Conservation (phyloP, 2,888 invertebrate genomes). For the Oeneis ivallda region DNA sequence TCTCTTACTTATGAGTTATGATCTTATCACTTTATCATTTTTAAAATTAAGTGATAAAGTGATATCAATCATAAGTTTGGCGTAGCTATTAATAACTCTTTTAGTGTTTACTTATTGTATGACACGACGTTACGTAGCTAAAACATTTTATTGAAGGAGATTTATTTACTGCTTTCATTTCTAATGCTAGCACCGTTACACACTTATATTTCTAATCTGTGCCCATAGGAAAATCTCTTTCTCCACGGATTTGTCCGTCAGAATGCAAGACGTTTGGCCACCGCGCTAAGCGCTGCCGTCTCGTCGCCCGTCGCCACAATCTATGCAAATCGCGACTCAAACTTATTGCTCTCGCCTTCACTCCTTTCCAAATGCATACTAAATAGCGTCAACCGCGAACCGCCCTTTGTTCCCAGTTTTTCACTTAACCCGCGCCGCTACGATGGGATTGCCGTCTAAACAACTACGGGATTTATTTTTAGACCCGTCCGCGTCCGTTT, state of each 20-base stretch:
- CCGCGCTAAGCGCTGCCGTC: constrained; percentile 39
- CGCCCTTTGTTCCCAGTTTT: constrained; percentile 71
- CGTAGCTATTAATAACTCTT: no score
- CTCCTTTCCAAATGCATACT: constrained; percentile 81
- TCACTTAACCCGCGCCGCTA: constrained; percentile 59
- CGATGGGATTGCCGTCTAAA: constrained; percentile 48
- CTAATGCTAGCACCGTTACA: no score
- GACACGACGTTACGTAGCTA: no score
- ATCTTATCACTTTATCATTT: no score
- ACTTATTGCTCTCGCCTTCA: constrained; percentile 80
- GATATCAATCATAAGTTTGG: no score
- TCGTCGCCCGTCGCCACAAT: constrained; percentile 58
- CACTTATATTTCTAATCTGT: no score
- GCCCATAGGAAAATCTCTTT: not conserved
- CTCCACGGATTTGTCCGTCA: not conserved
- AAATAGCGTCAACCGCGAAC: constrained; percentile 62
- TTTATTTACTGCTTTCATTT: no score
- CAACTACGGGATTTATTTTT: constrained; percentile 30
- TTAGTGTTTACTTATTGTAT: no score
- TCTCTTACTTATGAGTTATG: no score
- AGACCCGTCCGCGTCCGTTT: constrained; percentile 17
- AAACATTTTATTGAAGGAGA: no score
- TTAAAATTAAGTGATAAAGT: no score
- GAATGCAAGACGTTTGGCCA: constrained; percentile 8
- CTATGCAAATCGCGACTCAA: constrained; percentile 78